A percentile compares a stretch with the other conserved stretches of the same genome.
These are phyloP conservation scores for Lasioglossum leucozonium DNA, from an alignment of 2,888 invertebrate species.

Conservation along the genomic window DNA sequence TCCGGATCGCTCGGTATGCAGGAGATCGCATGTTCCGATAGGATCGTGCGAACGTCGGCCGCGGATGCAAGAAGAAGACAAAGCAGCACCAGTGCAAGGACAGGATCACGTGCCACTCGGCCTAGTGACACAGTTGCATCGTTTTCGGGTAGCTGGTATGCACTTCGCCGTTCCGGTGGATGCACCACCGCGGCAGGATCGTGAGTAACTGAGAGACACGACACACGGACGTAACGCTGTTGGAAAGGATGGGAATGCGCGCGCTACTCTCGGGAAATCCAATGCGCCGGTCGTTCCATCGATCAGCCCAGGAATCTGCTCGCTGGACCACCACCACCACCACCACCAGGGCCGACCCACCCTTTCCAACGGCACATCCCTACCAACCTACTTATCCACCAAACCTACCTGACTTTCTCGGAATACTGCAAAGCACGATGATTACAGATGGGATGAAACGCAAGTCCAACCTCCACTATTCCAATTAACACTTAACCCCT, in stretches of 20 bases:
- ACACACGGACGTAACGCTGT: constrained; percentile 67
- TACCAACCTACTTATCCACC: constrained; percentile 71
- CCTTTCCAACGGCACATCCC: constrained; percentile 54
- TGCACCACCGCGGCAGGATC: constrained; percentile 72
- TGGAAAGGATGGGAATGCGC: constrained; percentile 76
- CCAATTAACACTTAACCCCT: not conserved
- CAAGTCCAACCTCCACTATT: not conserved
- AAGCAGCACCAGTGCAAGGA: constrained; percentile 43
- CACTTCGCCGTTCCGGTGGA: constrained; percentile 57
- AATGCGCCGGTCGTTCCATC: constrained; percentile 81
- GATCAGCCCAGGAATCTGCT: constrained; percentile 83
- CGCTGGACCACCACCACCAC: constrained; percentile 80
- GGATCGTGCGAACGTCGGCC: not conserved
- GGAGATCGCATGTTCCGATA: not conserved
- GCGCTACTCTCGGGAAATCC: constrained; percentile 78
- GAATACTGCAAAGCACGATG: constrained; percentile 18
- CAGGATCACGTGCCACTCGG: constrained; percentile 79
- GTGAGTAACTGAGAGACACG: constrained; percentile 71
- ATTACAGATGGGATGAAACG: not conserved
- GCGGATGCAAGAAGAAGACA: constrained; percentile 15
- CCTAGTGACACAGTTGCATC: constrained; percentile 81
- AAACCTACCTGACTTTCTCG: constrained; percentile 38
- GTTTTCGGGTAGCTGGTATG: constrained; percentile 37
- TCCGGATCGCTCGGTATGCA: not conserved
- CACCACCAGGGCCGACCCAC: constrained; percentile 60